phyloP scores from a whole-genome alignment of 1,140 invertebrate species.

The Caerostris darwini region DNA sequence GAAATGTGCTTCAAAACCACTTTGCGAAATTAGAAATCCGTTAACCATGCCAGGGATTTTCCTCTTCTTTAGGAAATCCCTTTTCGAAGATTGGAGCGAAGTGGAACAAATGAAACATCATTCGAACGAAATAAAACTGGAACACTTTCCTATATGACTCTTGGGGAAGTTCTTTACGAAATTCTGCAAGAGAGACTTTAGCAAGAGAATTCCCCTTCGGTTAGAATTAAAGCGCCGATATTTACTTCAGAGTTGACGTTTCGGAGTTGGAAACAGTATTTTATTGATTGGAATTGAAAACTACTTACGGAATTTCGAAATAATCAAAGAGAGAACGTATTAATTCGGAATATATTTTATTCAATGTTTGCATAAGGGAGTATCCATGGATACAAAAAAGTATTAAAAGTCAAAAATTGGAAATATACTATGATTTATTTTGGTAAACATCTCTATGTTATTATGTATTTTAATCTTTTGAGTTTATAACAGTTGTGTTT shows the following conservation, averaged over 20 bases:
- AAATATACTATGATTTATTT: too few species aligned
- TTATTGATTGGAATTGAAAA: constrained; percentile 46
- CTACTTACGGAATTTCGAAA: not conserved
- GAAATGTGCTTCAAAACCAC: constrained; percentile 47
- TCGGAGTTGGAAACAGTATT: not conserved
- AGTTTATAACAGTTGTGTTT: too few species aligned
- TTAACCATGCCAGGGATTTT: constrained; percentile 29
- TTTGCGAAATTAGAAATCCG: constrained; percentile 65
- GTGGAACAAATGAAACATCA: not conserved
- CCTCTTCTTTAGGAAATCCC: not conserved
- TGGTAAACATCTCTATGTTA: too few species aligned
- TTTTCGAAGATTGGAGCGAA: not conserved
- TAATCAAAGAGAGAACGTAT: constrained; percentile 12
- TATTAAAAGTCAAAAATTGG: too few species aligned
- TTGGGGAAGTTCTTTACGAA: not conserved
- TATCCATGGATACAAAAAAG: not conserved
- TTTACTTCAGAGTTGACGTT: not conserved
- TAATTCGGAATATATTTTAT: not conserved
- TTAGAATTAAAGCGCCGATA: constrained; percentile 63
- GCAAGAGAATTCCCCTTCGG: constrained; percentile 27
- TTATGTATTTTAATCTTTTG: too few species aligned
- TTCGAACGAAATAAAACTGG: constrained; percentile 38
- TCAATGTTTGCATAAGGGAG: not conserved
- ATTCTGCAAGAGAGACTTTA: not conserved
- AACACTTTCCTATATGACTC: constrained; percentile 25